Percentiles rank a stretch among this genome's conserved stretches.
phyloP scores from a whole-genome alignment of 2,797 vertebrate species.

The Platalea minor region DNA sequence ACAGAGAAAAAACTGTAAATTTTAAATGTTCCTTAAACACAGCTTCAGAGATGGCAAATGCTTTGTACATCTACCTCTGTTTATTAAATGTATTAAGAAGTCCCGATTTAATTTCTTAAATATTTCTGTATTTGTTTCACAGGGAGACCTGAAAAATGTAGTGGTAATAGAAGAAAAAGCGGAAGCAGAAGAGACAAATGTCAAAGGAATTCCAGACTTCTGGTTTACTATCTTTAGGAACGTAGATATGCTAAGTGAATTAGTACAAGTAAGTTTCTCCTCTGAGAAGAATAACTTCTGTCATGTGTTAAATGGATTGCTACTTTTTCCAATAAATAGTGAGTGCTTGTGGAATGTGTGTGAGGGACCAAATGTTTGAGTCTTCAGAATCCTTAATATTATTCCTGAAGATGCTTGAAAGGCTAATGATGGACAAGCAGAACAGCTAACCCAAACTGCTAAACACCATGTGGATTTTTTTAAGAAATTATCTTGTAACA shows the following conservation, averaged over 20 bases:
- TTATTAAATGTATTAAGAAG: not conserved
- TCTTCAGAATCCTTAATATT: not conserved
- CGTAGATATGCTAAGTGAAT: constrained; percentile 93
- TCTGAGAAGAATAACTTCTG: not conserved
- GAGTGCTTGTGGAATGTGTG: not conserved
- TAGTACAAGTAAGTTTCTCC: constrained; percentile 83
- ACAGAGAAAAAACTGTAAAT: not conserved
- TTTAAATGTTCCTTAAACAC: not conserved
- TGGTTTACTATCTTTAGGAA: constrained; percentile 98
- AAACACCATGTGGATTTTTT: not conserved
- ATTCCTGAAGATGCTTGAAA: not conserved
- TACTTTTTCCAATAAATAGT: not conserved
- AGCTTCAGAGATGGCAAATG: not conserved
- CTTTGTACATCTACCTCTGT: not conserved
- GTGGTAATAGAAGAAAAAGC: constrained; percentile 87
- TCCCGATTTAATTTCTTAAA: not conserved
- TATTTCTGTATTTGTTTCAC: not conserved
- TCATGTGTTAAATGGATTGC: not conserved
- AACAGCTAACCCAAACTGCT: not conserved
- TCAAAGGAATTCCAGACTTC: constrained; percentile 95
- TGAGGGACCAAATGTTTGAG: not conserved
- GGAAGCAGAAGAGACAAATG: constrained; percentile 77
- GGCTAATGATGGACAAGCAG: not conserved
- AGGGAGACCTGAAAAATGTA: constrained; percentile 92
- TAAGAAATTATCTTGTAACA: not conserved